A percentile compares a stretch with the other conserved stretches of the same genome.
Conservation (phyloP, 2,797 vertebrate genomes). For the Rhynchonycteris naso region DNA sequence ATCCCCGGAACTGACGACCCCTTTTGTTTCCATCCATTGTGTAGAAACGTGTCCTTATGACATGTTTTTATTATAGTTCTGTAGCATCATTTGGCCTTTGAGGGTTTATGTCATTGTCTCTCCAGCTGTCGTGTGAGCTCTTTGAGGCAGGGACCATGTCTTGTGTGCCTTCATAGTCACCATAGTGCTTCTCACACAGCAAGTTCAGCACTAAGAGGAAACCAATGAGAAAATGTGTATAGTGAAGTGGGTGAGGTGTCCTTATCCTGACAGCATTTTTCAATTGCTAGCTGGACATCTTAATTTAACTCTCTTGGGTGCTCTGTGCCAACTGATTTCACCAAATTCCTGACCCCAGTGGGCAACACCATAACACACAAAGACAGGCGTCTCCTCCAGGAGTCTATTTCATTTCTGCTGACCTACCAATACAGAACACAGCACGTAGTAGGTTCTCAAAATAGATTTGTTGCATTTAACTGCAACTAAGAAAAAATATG, state of each 20-base stretch:
- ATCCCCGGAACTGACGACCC: neutral
- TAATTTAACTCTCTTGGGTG: conserved; percentile 10
- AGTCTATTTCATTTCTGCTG: neutral
- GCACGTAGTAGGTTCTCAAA: neutral
- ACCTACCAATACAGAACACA: neutral
- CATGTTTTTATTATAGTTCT: neutral
- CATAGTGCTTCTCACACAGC: neutral
- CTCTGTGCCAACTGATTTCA: neutral
- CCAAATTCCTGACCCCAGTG: neutral
- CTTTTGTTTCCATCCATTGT: neutral
- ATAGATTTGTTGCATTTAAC: neutral
- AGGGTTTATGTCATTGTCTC: neutral
- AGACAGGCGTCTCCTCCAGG: neutral
- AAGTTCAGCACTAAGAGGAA: neutral
- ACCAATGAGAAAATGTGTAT: neutral
- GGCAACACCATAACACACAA: neutral
- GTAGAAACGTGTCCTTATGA: neutral
- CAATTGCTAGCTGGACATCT: neutral
- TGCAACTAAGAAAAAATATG: neutral
- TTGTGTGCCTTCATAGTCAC: neutral
- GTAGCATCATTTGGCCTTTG: neutral
- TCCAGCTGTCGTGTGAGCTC: neutral
- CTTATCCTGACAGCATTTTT: neutral
- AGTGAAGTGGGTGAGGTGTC: neutral
- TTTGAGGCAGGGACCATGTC: neutral